Evolutionary conservation across 2,888 invertebrate genomes (phyloP), one percentile per base, ranked within the genome.

Genomic region (Acrobeloides nanus): DNA sequence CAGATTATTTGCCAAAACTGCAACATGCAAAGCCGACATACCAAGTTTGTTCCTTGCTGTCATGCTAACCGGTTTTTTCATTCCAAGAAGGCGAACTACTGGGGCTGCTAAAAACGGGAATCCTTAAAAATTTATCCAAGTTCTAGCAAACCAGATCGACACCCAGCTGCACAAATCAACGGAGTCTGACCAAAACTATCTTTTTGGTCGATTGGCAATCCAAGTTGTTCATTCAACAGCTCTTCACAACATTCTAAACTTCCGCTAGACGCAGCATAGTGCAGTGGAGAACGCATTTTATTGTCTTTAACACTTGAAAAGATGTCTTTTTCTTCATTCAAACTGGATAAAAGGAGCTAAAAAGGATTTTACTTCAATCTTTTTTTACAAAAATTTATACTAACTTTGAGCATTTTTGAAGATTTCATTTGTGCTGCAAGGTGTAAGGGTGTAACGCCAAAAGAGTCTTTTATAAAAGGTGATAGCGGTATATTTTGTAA

Each of bases 361-460:
- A n/a, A 29, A 29, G 10, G 31, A 29, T n/a, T 29, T 10, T 29
- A 29, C 10, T 10, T 29, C 31, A 29, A 10, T 29, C 10, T 10
- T 10, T 10, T n/a, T 29, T 10, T n/a, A 29, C n/a, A n/a, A n/a
- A n/a, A n/a, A n/a, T n/a, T n/a, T n/a, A n/a, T n/a, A 20, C 25
- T 12, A 15, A 66, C 64, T 41, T 60, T 63, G 23, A 70, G 46
- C 20, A 65, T 57, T 46, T 59, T 65, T 0, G 55, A 53, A 17
- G 59, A 54, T 7, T 42, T 41, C 26, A 58, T 57, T 1, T 55
- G 51, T 1, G 67, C 66, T 1, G 70, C 65, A 6, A 70, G 55
- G 34, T 70, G 70, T 4, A 70, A 25, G 1, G 70, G 61, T 1
- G 66, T 70, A 6, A 70, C 62, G 10, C 48, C 53, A 8, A 61